phyloP scores from a whole-genome alignment of 2,797 vertebrate species.

The Pangasius krempfi region DNA sequence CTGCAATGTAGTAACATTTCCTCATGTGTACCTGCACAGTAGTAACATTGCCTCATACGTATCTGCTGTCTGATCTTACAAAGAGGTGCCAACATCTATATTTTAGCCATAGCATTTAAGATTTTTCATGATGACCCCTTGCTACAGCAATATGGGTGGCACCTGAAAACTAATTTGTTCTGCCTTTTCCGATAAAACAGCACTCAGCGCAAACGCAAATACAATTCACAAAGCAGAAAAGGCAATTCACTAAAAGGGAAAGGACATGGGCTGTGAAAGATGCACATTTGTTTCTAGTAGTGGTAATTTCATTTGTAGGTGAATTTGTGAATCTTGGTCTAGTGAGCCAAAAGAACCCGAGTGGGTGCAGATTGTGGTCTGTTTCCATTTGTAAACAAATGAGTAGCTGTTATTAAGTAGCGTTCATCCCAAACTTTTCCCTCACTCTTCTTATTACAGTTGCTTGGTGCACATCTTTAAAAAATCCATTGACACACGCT shows the following conservation, averaged over 20 bases:
- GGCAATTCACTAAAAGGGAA: neutral
- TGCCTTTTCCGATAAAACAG: neutral
- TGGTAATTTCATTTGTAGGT: neutral
- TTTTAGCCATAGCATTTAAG: neutral
- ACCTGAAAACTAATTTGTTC: neutral
- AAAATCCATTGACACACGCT: neutral
- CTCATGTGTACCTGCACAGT: neutral
- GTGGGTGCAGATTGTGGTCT: neutral
- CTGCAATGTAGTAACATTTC: neutral
- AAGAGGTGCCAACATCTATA: neutral
- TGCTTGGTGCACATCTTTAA: neutral
- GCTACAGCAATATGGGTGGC: neutral
- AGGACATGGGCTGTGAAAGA: neutral
- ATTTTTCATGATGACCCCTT: neutral
- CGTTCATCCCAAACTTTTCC: neutral
- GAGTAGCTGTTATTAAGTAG: neutral
- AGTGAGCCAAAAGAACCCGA: neutral
- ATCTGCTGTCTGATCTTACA: neutral
- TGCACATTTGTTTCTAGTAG: neutral
- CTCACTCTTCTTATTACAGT: neutral
- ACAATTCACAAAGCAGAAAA: neutral
- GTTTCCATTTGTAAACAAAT: neutral
- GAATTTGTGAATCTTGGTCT: neutral
- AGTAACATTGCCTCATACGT: neutral
- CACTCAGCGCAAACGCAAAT: neutral